phyloP scores from a whole-genome alignment of 2,797 vertebrate genomes.

The Oreochromis mossambicus region DNA sequence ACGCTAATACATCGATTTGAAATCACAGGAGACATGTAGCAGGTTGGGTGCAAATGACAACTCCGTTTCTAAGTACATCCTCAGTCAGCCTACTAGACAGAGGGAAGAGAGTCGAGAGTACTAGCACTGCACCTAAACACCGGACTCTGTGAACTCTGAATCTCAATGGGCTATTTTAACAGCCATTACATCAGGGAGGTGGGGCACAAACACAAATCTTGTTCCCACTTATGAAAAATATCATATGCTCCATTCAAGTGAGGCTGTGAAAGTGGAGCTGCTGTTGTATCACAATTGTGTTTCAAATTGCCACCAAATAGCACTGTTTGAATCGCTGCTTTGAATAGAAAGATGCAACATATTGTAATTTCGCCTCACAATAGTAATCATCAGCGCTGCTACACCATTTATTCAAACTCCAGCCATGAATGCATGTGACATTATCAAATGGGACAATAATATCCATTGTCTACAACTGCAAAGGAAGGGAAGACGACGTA shows the following conservation, averaged over 20 bases:
- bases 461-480: neutral
- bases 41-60: neutral
- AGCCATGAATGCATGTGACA: slow-evolving; percentile 1
- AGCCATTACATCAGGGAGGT: slow-evolving; percentile 22
- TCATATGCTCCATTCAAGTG: slow-evolving; percentile 35
- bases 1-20: neutral
- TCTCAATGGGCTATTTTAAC: slow-evolving; percentile 41
- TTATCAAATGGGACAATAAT: slow-evolving; percentile 22
- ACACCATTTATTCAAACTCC: slow-evolving; percentile 9
- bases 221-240: slow-evolving; percentile 46
- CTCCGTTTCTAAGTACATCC: slow-evolving; percentile 1
- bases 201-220: slow-evolving; percentile 34
- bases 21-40: neutral
- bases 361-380: slow-evolving; percentile 21
- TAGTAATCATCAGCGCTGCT: slow-evolving; percentile 2
- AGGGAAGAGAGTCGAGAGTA: neutral
- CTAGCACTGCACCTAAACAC: slow-evolving; percentile 10
- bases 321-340: slow-evolving; percentile 18
- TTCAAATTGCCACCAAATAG: slow-evolving; percentile 16
- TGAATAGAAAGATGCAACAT: slow-evolving; percentile 17
- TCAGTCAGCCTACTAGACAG: slow-evolving; percentile 12
- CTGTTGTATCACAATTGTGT: slow-evolving; percentile 22
- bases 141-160: slow-evolving; percentile 22
- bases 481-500: neutral
- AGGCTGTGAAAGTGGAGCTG: slow-evolving; percentile 18